Base-by-base conservation (phyloP, 2,888 invertebrate genomes). In the Hydropsyche betteni region DNA sequence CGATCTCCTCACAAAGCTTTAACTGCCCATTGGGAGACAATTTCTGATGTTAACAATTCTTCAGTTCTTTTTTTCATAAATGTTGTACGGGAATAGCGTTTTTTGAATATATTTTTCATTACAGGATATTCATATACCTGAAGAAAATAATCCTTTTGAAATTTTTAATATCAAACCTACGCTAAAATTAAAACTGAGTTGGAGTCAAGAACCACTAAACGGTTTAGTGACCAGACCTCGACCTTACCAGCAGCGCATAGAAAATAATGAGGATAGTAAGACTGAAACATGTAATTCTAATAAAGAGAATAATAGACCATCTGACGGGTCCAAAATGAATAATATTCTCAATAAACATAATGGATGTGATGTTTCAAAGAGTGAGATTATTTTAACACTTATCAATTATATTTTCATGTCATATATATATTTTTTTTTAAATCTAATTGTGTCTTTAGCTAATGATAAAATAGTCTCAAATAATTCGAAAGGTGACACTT, bases 101-200 rank as follows among this genome's bases (percentile, higher is more conserved):
- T 61, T 61, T 24, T 24, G 24, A 24, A 24, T 24, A 33, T 24
- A 24, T 34, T 64, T 64, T 83, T 78, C 76, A 52, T 83, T 83
- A 2, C 80, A 87, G 87, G 86, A 87, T 82, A 86, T 83, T 80
- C 85, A 85, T 68, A 76, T 86, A 69, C 85, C 85, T 55, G 80
- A 84, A 33, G 89, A 86, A 80, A 85, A 87, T 78, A 89, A 86
- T 75, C 91, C 92, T 58, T 91, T 94, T 82, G 94, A 94, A 81
- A 89, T 91, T 75, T 94, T 94, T 82, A 91, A 91, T 85, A 91
- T 92, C 80, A 90, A 93, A 76, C 95, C 97, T 0, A 91, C 93
- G 77, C 86, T 97, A 1, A 96, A 96, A 85, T 92, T 97, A 81
- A 91, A 93, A 81, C 86, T 97, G 68, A 91, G 91, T 80, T 96